Evolutionary conservation across 2,797 vertebrate genomes (phyloP).

Genomic region (Pseudochirops cupreus): DNA sequence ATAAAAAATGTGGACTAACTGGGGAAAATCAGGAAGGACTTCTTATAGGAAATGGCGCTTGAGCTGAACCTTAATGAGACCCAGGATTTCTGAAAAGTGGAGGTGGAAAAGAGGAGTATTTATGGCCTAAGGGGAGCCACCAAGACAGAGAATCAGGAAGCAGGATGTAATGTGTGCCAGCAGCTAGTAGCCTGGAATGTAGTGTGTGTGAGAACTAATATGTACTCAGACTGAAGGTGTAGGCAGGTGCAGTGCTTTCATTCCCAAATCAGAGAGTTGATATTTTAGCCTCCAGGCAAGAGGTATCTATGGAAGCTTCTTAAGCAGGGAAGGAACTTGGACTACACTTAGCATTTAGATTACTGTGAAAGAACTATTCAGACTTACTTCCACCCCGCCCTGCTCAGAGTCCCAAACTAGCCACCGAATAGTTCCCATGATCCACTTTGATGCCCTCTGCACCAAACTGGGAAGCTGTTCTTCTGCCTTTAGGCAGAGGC

Average conservation of each 20-base stretch:
- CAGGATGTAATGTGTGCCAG: not conserved
- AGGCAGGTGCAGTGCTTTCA: not conserved
- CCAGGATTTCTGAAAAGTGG: not conserved
- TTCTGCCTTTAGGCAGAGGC: not conserved
- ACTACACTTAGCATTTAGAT: not conserved
- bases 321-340: not conserved
- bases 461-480: not conserved
- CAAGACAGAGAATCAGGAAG: not conserved
- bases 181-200: not conserved
- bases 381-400: not conserved
- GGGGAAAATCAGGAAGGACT: not conserved
- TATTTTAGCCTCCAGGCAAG: not conserved
- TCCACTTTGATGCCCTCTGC: not conserved
- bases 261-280: not conserved
- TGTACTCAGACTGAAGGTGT: not conserved
- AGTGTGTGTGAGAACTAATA: not conserved
- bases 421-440: not conserved
- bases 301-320: not conserved
- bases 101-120: not conserved
- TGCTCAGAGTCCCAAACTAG: not conserved
- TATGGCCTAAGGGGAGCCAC: not conserved
- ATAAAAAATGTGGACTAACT: not conserved
- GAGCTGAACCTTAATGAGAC: not conserved
- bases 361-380: not conserved
- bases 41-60: not conserved